Conservation (phyloP, 2,113 vertebrate species). For the Trichomycterus rosablanca region DNA sequence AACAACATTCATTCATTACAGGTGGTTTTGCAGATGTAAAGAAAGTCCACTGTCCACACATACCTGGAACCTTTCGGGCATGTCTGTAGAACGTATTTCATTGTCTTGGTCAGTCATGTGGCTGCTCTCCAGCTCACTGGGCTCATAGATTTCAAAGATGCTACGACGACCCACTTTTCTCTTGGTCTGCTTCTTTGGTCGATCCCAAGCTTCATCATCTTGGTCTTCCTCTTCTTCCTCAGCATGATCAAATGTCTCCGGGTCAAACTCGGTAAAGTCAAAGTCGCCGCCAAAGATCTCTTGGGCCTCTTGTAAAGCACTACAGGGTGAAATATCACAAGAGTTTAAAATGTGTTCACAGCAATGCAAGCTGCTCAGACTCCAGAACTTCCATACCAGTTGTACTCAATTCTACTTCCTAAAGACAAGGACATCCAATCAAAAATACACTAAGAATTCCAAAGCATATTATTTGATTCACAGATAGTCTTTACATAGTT, state of each 20-base stretch:
- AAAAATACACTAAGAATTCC: no score
- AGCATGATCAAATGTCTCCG: slow-evolving; percentile 86
- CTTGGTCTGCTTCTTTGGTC: slow-evolving; percentile 93
- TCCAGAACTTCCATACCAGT: no score
- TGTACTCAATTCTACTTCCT: no score
- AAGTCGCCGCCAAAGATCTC: slow-evolving; percentile 98
- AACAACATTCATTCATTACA: no score
- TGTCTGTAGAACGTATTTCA: slow-evolving; percentile 93
- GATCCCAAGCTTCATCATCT: slow-evolving; percentile 85
- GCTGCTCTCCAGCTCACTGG: slow-evolving; percentile 95
- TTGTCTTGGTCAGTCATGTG: slow-evolving; percentile 98
- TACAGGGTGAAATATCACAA: slow-evolving; percentile 44
- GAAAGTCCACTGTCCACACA: slow-evolving; percentile 41
- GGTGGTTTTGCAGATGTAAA: neutral
- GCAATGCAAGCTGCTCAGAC: no score
- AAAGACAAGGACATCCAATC: no score
- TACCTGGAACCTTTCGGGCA: slow-evolving; percentile 98
- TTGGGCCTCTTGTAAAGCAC: slow-evolving; percentile 95
- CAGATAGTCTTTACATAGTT: no score
- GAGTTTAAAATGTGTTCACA: neutral
- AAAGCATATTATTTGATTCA: no score
- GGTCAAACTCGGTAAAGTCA: slow-evolving; percentile 94
- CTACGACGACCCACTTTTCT: slow-evolving; percentile 89
- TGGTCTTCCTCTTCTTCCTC: slow-evolving; percentile 94
- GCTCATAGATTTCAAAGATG: slow-evolving; percentile 97